Evolutionary conservation across 2,113 vertebrate genomes (phyloP).

Genomic region (Octodon degus): DNA sequence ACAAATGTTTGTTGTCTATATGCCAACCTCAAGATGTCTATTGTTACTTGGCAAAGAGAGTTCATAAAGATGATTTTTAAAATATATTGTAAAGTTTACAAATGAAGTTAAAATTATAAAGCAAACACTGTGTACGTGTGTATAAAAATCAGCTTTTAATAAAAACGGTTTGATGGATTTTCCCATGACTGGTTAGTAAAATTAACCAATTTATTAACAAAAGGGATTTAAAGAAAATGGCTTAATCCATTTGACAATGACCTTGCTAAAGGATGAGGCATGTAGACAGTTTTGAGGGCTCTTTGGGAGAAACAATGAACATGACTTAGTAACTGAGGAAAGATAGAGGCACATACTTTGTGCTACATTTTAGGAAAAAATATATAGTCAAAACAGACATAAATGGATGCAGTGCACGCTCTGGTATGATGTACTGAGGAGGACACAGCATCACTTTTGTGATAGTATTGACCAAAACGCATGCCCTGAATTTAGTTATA

Average conservation of each 20-base stretch:
- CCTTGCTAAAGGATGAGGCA: background rate
- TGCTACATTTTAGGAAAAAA: background rate
- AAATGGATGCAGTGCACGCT: background rate
- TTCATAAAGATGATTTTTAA: background rate
- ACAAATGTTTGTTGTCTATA: background rate
- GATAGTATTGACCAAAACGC: background rate
- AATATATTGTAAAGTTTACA: background rate
- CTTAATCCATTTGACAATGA: background rate
- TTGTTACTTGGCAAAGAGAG: background rate
- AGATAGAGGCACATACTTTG: background rate
- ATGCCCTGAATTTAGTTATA: background rate
- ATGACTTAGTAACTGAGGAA: background rate
- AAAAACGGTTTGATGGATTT: background rate
- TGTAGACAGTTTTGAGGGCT: background rate
- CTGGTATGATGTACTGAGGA: background rate
- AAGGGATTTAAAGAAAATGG: background rate
- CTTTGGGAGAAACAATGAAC: background rate
- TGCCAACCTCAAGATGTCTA: background rate
- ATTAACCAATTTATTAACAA: slow-evolving; percentile 6
- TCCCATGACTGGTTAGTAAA: background rate
- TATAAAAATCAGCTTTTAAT: background rate
- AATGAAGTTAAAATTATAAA: background rate
- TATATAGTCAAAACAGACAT: too few species aligned
- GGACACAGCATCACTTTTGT: background rate
- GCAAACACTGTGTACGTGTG: background rate